Conservation (phyloP, 2,888 invertebrate species). For the Strigamia crassipes region DNA sequence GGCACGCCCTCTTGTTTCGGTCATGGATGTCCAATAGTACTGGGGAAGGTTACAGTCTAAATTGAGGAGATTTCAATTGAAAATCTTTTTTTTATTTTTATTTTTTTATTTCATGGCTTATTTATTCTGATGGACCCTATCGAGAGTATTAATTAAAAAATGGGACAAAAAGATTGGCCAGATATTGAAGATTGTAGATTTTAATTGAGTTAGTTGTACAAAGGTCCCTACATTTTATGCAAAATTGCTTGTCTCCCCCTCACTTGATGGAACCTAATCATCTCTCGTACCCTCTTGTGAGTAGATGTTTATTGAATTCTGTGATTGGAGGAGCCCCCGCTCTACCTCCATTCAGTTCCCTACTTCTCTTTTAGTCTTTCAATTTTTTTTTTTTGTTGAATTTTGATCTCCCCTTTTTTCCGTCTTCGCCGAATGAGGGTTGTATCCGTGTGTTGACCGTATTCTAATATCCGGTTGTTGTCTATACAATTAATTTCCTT, state of each 20-base stretch:
- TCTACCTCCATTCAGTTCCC: not conserved
- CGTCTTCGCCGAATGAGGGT: not conserved
- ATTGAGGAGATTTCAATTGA: not conserved
- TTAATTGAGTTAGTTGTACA: not conserved
- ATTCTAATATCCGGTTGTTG: slow-evolving; percentile 37
- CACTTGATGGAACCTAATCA: slow-evolving; percentile 28
- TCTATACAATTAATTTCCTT: slow-evolving; percentile 18
- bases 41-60: not conserved
- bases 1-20: slow-evolving; percentile 32
- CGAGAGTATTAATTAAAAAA: slow-evolving; percentile 8
- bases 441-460: slow-evolving; percentile 3
- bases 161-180: not conserved
- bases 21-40: not conserved
- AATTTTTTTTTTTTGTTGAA: not conserved
- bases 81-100: not conserved
- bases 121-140: not conserved
- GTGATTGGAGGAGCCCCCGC: not conserved
- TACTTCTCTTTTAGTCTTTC: not conserved
- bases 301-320: slow-evolving; percentile 38
- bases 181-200: not conserved
- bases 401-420: not conserved
- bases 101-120: not conserved
- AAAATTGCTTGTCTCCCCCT: not conserved
- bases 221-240: slow-evolving; percentile 18
- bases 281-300: slow-evolving; percentile 6